Evolutionary conservation across 2,113 vertebrate species (phyloP), one percentile per base, ranked within the genome.

Genomic region (Cinclus mexicanus): DNA sequence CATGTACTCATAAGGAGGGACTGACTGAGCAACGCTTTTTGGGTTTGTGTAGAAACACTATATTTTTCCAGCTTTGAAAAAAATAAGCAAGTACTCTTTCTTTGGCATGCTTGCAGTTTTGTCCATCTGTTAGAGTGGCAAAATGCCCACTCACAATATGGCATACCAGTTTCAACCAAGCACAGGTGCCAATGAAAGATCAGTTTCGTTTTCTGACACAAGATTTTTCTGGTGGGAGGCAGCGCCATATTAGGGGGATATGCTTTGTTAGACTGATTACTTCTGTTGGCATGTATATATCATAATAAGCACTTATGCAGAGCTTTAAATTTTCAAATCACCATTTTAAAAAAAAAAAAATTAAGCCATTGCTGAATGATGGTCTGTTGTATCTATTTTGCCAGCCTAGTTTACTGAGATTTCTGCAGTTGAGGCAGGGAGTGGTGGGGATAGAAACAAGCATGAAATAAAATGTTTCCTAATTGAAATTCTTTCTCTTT

Each of bases 91-190:
- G 88, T 90, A 75, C 75, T 94, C 87, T 95, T 81, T 86, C 81
- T 94, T 96, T 96, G 96, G 93, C 97, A 93, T 46, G 46, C 65
- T 89, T 91, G 85, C 91, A 91, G 2, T 93, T 55, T 42, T 68
- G 80, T 80, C 97, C 97, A 96, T 98, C 97, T 98, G 98, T 90
- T 95, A 23, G 78, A 78, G 83, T 98, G 97, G 97, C 97, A 37
- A 59, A 12, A 25, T 97, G 98, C 97, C 98, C 95, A 95, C 94
- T 93, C 87, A 74, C 97, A 96, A 93, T 96, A 95, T 79, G 97
- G 96, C 60, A 28, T 95, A 96, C 95, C 92, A 95, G 95, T 96
- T 98, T 96, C 89, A 79, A 97, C 86, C 81, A 69, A 26, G 74
- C 78, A 28, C 86, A 93, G 93, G 94, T 97, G 98, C 97, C 97